These are phyloP conservation scores for Drosophila ogumai DNA, from an alignment of 1,140 invertebrate genomes.

Conservation along the genomic window DNA sequence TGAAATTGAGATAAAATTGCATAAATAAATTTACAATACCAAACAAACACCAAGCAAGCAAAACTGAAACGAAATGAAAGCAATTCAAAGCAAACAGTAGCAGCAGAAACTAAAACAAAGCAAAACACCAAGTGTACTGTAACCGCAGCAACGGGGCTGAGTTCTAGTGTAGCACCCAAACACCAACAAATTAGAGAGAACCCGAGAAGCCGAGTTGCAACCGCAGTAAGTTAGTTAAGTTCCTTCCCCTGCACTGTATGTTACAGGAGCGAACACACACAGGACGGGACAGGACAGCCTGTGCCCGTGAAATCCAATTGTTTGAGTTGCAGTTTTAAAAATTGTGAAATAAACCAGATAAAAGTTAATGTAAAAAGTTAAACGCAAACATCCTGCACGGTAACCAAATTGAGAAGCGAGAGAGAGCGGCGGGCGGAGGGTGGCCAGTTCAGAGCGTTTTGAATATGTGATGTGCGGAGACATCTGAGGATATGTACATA, in stretches of 20 bases:
- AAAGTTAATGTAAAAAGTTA: conserved; percentile 74
- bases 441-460: conserved; percentile 21
- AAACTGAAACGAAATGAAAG: conserved; percentile 48
- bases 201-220: conserved; percentile 25
- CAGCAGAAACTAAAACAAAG: conserved; percentile 32
- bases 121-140: conserved; percentile 73
- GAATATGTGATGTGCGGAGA: conserved; percentile 29
- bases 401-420: conserved; percentile 15
- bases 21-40: conserved; percentile 70
- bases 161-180: conserved; percentile 54
- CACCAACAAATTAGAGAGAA: conserved; percentile 36
- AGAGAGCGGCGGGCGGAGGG: conserved; percentile 17
- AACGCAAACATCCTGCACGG: conserved; percentile 42
- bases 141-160: conserved; percentile 56
- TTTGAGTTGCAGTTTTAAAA: conserved; percentile 69
- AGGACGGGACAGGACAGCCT: conserved; percentile 17
- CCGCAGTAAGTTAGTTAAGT: conserved; percentile 68
- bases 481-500: conserved; percentile 45
- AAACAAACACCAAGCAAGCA: conserved; percentile 54
- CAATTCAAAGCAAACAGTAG: conserved; percentile 45
- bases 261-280: conserved; percentile 34
- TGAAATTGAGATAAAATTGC: conserved; percentile 60
- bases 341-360: conserved; percentile 66
- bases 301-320: conserved; percentile 43
- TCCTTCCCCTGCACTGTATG: conserved; percentile 58